A percentile compares a stretch with the other conserved stretches of the same genome.
These are phyloP conservation scores for Sceliomorpha sp. DNA, from an alignment of 2,888 invertebrate genomes.

Conservation along the genomic window DNA sequence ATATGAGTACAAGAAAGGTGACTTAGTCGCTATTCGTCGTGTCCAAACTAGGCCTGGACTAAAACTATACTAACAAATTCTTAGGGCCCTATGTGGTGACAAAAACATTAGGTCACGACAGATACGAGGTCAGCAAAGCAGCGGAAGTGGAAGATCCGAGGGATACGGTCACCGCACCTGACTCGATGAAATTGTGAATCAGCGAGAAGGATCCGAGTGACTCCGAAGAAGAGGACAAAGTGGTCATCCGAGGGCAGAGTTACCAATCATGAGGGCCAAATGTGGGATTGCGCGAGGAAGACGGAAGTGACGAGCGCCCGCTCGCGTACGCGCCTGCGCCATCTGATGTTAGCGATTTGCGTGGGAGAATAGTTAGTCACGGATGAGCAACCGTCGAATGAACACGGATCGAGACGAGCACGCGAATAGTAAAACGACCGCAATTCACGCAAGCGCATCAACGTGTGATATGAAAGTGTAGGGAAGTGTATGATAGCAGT, in stretches of 20 bases:
- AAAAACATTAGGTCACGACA: neutral
- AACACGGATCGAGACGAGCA: too few relatives aligned
- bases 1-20: neutral
- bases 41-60: conserved; percentile 1
- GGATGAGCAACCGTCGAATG: too few relatives aligned
- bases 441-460: too few relatives aligned
- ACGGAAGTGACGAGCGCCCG: conserved; percentile 1
- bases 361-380: too few relatives aligned
- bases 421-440: too few relatives aligned
- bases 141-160: conserved; percentile 1
- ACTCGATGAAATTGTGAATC: neutral
- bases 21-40: neutral
- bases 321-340: conserved; percentile 1
- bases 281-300: conserved; percentile 1
- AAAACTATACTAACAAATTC: too few relatives aligned
- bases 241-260: neutral
- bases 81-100: neutral
- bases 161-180: neutral
- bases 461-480: too few relatives aligned
- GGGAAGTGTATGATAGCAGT: too few relatives aligned
- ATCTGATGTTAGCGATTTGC: conserved; percentile 7
- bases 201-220: neutral
- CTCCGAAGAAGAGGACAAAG: conserved; percentile 2
- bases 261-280: conserved; percentile 1
- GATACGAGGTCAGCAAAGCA: neutral